Percentiles rank a stretch among this genome's conserved stretches.
Conservation (phyloP, 30 jellyfish, hydroid and myxozoan genomes). For the Chrysaora quinquecirrha region DNA sequence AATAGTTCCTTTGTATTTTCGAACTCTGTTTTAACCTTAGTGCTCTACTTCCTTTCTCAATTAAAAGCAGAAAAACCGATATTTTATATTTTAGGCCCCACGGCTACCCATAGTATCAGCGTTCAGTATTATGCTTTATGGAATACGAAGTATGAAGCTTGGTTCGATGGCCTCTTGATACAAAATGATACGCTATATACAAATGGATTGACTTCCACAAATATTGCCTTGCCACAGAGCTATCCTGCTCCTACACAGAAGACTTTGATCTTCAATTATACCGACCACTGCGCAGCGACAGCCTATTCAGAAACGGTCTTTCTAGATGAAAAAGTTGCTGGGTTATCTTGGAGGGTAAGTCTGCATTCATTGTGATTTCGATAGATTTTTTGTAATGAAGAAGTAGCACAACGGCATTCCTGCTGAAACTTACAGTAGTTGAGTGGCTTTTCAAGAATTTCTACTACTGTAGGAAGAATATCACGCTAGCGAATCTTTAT, state of each 20-base stretch:
- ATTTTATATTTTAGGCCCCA: conserved; percentile 12
- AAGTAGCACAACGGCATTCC: no score
- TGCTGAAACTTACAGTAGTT: no score
- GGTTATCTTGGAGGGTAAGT: conserved; percentile 19
- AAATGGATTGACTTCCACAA: background rate
- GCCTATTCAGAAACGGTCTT: background rate
- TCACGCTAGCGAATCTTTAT: no score
- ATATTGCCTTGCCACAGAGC: conserved; percentile 2
- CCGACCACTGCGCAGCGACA: conserved; percentile 11
- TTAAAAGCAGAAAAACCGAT: no score
- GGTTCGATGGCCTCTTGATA: background rate
- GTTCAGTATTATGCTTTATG: conserved; percentile 33
- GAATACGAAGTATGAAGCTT: background rate
- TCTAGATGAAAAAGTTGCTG: conserved; percentile 36
- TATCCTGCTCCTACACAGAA: conserved; percentile 34
- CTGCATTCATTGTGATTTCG: background rate
- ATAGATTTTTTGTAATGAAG: no score
- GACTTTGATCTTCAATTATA: background rate
- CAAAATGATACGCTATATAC: background rate
- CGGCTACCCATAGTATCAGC: background rate
- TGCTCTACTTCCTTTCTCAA: no score
- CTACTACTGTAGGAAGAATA: no score
- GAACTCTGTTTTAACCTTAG: no score
- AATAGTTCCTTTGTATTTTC: no score
- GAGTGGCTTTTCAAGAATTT: no score